Evolutionary conservation across 2,888 invertebrate genomes (phyloP).

Genomic region (Drosophila testacea): DNA sequence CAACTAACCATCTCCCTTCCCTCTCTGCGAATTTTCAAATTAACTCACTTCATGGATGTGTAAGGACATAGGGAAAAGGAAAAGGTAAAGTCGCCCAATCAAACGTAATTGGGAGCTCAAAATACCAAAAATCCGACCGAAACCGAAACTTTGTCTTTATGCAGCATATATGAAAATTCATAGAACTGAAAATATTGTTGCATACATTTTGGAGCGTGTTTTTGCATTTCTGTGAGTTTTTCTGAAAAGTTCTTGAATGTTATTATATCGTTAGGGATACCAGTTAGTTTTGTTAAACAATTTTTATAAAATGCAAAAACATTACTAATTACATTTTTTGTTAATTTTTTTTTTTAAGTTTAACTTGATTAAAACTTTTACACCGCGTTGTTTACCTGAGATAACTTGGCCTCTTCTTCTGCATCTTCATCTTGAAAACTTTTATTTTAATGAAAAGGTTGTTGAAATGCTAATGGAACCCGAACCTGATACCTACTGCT

Average conservation of each 20-base stretch:
- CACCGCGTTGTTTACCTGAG: too few relatives aligned
- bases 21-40: background rate
- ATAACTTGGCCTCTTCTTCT: too few relatives aligned
- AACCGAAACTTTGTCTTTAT: slow-evolving; percentile 12
- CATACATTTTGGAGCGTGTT: background rate
- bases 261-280: background rate
- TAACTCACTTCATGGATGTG: slow-evolving; percentile 1
- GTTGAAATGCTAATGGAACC: too few relatives aligned
- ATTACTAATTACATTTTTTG: background rate
- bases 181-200: background rate
- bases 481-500: background rate
- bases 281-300: background rate
- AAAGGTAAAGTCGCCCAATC: slow-evolving; percentile 42
- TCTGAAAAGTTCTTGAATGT: background rate
- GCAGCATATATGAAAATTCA: slow-evolving; percentile 9
- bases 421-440: too few relatives aligned
- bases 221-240: background rate
- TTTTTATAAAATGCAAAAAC: background rate
- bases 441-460: too few relatives aligned
- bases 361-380: too few relatives aligned
- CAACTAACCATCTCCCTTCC: background rate
- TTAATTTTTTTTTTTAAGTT: too few relatives aligned
- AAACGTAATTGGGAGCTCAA: slow-evolving; percentile 56
- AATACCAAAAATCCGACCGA: background rate
- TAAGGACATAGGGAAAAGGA: background rate